Percentiles rank a stretch among this genome's conserved stretches.
These are phyloP conservation scores for Acleris emargana DNA, from an alignment of 2,888 invertebrate species.

Conservation along the genomic window DNA sequence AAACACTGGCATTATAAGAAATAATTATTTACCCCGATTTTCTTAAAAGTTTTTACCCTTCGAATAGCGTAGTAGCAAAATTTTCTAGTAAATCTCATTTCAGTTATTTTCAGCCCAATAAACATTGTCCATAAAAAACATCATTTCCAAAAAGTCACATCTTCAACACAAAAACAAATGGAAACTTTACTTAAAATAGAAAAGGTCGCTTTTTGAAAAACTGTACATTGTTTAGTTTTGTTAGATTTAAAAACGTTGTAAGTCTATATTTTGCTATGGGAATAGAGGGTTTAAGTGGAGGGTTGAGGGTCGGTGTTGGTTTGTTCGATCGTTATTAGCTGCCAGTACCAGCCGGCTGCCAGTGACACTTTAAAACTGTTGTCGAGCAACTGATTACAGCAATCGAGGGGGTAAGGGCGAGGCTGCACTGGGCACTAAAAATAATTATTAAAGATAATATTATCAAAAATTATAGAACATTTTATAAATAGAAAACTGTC, in stretches of 20 bases:
- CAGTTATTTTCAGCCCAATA: slow-evolving; percentile 9
- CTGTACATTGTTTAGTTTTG: background rate
- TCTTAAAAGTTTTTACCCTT: background rate
- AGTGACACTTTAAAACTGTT: slow-evolving; percentile 51
- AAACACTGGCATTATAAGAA: too few species aligned
- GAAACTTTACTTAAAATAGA: background rate
- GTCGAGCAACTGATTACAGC: slow-evolving; percentile 37
- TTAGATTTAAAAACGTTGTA: background rate
- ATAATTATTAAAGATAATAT: too few species aligned
- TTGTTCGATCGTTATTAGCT: slow-evolving; percentile 46
- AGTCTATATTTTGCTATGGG: background rate
- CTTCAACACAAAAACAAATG: background rate
- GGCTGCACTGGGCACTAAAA: background rate
- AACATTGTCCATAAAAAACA: slow-evolving; percentile 1
- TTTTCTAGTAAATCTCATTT: background rate
- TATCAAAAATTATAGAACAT: too few species aligned
- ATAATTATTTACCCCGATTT: background rate
- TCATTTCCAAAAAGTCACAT: background rate
- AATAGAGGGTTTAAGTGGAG: background rate
- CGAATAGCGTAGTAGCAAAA: background rate
- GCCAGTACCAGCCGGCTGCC: slow-evolving; percentile 49
- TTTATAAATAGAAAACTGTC: too few species aligned
- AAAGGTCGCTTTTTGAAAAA: background rate
- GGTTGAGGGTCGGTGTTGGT: background rate
- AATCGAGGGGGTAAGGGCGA: background rate